A percentile compares a stretch with the other conserved stretches of the same genome.
Conservation (phyloP, 2,888 invertebrate species). For the Balanococcus diminutus region DNA sequence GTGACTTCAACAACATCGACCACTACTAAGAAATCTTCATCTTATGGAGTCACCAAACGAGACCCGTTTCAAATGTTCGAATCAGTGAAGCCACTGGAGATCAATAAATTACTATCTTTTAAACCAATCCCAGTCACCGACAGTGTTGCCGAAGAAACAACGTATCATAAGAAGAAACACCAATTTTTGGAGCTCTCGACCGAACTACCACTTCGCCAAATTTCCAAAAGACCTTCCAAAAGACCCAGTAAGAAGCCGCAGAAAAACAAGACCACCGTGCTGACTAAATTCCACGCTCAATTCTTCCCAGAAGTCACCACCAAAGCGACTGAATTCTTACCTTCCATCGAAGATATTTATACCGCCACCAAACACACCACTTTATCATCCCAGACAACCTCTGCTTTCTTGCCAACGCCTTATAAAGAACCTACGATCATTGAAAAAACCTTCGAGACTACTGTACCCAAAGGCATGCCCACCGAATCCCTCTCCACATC, state of each 20-base stretch:
- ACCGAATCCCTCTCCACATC: neutral
- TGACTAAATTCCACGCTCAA: neutral
- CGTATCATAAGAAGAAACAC: conserved; percentile 12
- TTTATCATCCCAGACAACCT: neutral
- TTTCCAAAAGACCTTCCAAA: neutral
- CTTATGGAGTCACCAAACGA: neutral
- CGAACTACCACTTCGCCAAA: neutral
- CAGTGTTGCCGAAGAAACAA: neutral
- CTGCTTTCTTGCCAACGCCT: neutral
- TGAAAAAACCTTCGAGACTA: neutral
- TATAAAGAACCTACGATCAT: neutral
- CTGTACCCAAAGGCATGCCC: neutral
- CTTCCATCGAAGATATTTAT: neutral
- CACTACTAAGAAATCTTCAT: neutral
- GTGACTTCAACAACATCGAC: neutral
- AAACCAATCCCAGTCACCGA: conserved; percentile 24
- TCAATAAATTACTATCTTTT: conserved; percentile 37
- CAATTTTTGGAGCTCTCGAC: neutral
- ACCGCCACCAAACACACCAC: neutral
- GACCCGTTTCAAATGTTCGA: conserved; percentile 49
- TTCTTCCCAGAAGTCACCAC: neutral
- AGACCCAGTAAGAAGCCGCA: conserved; percentile 8
- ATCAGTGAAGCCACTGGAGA: conserved; percentile 21
- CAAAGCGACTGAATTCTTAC: neutral
- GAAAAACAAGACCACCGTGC: neutral